phyloP scores from a whole-genome alignment of 2,113 vertebrate species.

The Paraplagusia blochii region DNA sequence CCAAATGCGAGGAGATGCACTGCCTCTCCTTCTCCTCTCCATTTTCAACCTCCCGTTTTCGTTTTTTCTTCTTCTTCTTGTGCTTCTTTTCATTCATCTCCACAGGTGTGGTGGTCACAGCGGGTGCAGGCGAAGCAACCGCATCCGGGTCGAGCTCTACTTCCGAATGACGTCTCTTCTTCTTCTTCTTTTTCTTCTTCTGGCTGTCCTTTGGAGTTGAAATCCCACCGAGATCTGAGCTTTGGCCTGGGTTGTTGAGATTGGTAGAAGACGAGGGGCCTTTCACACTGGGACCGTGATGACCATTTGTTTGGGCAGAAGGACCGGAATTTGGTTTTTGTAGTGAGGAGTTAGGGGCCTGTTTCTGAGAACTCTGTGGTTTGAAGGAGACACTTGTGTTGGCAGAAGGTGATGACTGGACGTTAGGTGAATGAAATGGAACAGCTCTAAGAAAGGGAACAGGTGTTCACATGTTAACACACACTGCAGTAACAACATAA shows the following conservation, averaged over 20 bases:
- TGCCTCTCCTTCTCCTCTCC: conserved; percentile 25
- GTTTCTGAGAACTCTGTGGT: conserved; percentile 62
- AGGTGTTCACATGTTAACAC: background rate
- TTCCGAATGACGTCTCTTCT: conserved; percentile 67
- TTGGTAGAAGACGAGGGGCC: conserved; percentile 53
- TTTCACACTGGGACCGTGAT: conserved; percentile 45
- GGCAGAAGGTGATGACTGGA: conserved; percentile 54
- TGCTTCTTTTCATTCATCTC: conserved; percentile 49
- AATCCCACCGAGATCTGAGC: conserved; percentile 19
- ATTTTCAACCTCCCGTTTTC: conserved; percentile 23
- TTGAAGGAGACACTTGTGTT: conserved; percentile 52
- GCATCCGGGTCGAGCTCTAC: conserved; percentile 29
- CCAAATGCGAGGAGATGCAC: conserved; percentile 56
- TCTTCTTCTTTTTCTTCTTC: conserved; percentile 68
- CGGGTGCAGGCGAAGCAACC: background rate
- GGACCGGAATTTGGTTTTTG: conserved; percentile 51
- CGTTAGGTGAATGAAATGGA: conserved; percentile 69
- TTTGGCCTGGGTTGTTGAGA: conserved; percentile 19
- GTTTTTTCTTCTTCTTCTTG: conserved; percentile 64
- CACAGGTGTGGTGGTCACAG: background rate
- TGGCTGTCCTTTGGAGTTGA: conserved; percentile 15
- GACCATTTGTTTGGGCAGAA: conserved; percentile 59
- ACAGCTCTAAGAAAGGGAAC: conserved; percentile 65
- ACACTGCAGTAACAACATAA: background rate
- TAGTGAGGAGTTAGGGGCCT: conserved; percentile 32